These are phyloP conservation scores for Drosophila tani DNA, from an alignment of 1,140 invertebrate species.

Conservation along the genomic window DNA sequence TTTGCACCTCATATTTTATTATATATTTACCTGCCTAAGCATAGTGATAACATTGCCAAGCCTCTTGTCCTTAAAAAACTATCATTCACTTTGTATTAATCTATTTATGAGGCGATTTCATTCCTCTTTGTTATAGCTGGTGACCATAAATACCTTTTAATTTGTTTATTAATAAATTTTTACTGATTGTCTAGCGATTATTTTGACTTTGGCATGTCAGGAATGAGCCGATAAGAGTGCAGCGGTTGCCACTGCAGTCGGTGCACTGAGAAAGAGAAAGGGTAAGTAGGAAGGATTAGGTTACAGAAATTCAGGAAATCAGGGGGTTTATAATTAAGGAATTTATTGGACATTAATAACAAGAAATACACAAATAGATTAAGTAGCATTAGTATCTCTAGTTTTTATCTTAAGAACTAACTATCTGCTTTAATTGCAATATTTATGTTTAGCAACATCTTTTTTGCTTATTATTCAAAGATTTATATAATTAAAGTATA, in stretches of 20 bases:
- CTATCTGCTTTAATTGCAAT: no score
- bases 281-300: neutral
- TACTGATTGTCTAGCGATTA: neutral
- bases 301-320: neutral
- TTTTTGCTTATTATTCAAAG: no score
- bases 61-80: neutral
- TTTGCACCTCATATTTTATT: no score
- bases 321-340: no score
- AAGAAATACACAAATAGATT: no score
- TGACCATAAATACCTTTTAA: slow-evolving; percentile 8
- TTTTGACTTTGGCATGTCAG: neutral
- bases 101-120: neutral
- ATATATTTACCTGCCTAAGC: no score
- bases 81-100: neutral
- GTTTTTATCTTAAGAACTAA: no score
- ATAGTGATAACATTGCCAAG: no score
- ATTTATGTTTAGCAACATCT: no score
- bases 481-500: no score
- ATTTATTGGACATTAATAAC: no score
- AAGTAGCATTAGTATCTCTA: no score
- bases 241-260: neutral
- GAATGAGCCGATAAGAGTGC: slow-evolving; percentile 24
- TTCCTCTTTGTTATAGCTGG: neutral
- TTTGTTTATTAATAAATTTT: neutral
- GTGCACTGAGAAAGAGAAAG: neutral